Percentiles rank a stretch among this genome's conserved stretches.
Conservation (phyloP, 2,888 invertebrate genomes). For the Drosophila atroscutellata region DNA sequence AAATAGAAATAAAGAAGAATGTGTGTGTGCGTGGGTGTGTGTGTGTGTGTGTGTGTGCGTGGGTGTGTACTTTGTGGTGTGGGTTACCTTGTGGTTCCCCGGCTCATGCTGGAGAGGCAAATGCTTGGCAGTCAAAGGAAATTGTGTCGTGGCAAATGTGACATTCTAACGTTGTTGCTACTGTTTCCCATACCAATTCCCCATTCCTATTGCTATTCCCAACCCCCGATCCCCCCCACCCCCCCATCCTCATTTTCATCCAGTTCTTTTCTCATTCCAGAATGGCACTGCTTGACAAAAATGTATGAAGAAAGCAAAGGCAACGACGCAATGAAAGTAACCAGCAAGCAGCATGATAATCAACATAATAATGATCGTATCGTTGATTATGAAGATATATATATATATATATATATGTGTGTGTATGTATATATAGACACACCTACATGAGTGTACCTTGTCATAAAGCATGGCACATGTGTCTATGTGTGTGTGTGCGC, state of each 20-base stretch:
- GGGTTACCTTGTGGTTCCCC: constrained; percentile 19
- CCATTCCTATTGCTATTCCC: constrained; percentile 1
- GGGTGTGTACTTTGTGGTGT: constrained; percentile 6
- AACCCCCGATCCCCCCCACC: neutral
- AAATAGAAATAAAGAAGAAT: constrained; percentile 71
- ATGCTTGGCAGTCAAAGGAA: constrained; percentile 66
- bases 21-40: neutral
- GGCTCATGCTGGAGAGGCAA: constrained; percentile 7
- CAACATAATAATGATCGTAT: constrained; percentile 32
- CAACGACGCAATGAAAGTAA: constrained; percentile 37
- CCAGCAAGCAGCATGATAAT: constrained; percentile 28
- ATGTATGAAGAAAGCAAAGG: constrained; percentile 57
- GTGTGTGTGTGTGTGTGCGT: constrained; percentile 12
- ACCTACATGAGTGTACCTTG: neutral
- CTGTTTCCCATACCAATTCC: constrained; percentile 18
- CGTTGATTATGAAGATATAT: constrained; percentile 14
- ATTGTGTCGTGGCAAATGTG: constrained; percentile 75
- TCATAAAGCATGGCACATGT: neutral
- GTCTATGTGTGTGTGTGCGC: neutral
- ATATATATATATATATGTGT: no score
- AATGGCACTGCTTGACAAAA: constrained; percentile 53
- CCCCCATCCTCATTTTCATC: neutral
- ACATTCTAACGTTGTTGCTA: constrained; percentile 57
- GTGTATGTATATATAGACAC: neutral
- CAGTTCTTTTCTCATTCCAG: constrained; percentile 7